Percentiles rank a stretch among this genome's conserved stretches.
Conservation (phyloP, 2,113 vertebrate genomes). For the Plectropomus leopardus region DNA sequence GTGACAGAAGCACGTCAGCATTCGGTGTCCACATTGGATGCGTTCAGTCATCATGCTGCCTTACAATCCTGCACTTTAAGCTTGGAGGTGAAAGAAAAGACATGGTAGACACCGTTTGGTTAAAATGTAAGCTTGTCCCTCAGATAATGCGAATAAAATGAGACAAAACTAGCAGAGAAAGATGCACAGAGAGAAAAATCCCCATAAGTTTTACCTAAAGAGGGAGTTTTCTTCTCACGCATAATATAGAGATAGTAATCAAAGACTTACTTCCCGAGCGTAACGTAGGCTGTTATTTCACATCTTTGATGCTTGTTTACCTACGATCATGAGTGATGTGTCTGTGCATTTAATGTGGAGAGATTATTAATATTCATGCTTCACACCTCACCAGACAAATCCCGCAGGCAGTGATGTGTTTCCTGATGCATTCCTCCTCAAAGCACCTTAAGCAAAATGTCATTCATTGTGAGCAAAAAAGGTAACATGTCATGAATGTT, state of each 20-base stretch:
- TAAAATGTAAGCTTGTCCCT: not conserved
- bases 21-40: not conserved
- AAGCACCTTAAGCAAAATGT: slow-evolving; percentile 28
- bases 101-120: not conserved
- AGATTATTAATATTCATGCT: slow-evolving; percentile 49
- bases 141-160: too few species aligned
- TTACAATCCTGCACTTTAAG: not conserved
- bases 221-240: not conserved
- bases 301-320: not conserved
- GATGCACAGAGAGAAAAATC: not conserved
- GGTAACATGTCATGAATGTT: too few species aligned
- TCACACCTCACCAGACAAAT: slow-evolving; percentile 19
- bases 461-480: too few species aligned
- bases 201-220: not conserved
- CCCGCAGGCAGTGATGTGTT: slow-evolving; percentile 28
- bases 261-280: not conserved
- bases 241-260: slow-evolving; percentile 3
- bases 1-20: not conserved
- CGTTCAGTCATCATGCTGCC: not conserved
- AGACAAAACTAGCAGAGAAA: slow-evolving; percentile 3
- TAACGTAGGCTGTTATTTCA: not conserved
- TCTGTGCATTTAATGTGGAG: slow-evolving; percentile 20
- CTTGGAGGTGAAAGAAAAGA: not conserved
- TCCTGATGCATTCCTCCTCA: not conserved
- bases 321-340: slow-evolving; percentile 5